Conservation (phyloP, 2,888 invertebrate genomes). For the Sthenelais limicola region DNA sequence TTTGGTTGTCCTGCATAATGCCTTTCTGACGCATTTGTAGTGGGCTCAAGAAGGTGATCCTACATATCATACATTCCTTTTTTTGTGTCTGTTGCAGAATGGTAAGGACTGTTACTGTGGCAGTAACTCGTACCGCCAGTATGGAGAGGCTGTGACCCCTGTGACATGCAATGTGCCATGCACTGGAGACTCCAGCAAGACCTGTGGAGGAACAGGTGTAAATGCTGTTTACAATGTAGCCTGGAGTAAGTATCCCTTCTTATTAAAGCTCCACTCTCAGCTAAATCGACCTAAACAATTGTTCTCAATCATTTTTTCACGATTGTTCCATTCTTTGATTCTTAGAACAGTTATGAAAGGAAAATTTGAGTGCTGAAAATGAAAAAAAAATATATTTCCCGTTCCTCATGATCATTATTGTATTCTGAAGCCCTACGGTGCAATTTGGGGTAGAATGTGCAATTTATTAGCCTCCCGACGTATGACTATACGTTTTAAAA, state of each 20-base stretch:
- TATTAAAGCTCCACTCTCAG: background rate
- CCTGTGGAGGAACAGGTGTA: conserved; percentile 1
- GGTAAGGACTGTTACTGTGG: conserved; percentile 29
- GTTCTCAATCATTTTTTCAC: too few relatives aligned
- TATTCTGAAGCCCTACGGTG: too few relatives aligned
- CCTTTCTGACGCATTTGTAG: too few relatives aligned
- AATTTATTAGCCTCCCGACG: too few relatives aligned
- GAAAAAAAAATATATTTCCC: background rate
- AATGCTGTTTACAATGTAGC: conserved; percentile 19
- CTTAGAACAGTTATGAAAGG: too few relatives aligned
- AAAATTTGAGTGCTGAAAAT: too few relatives aligned
- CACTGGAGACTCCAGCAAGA: conserved; percentile 1
- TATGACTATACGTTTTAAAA: too few relatives aligned
- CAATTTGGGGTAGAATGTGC: too few relatives aligned
- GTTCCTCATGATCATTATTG: too few relatives aligned
- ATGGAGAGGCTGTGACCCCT: background rate
- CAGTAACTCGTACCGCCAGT: background rate
- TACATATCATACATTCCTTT: background rate
- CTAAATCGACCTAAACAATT: background rate
- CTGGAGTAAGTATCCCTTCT: conserved; percentile 8
- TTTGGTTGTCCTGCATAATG: too few relatives aligned
- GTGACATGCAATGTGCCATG: conserved; percentile 7
- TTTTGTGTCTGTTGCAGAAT: background rate
- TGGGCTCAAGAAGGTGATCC: too few relatives aligned
- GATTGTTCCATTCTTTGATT: too few relatives aligned